phyloP scores from a whole-genome alignment of 1,140 invertebrate genomes.

The Notospermus geniculatus region DNA sequence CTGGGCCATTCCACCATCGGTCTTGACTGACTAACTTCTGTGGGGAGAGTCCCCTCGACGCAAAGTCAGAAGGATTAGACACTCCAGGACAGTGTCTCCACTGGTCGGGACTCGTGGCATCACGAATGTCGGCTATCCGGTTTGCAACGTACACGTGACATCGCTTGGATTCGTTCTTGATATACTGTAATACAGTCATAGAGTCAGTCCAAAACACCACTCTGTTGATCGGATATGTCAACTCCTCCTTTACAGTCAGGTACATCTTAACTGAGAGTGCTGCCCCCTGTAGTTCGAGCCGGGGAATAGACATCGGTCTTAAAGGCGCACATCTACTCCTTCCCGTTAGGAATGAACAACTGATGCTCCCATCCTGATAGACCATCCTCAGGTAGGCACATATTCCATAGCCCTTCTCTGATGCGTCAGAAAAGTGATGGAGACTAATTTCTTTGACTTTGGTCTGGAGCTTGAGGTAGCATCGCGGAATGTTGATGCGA shows the following conservation, averaged over 20 bases:
- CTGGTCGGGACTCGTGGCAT: constrained; percentile 13
- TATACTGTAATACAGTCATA: constrained; percentile 17
- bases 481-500: constrained; percentile 12
- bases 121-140: constrained; percentile 20
- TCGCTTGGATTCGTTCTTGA: constrained; percentile 20
- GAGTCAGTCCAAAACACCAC: constrained; percentile 27
- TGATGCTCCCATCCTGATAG: neutral
- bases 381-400: constrained; percentile 20
- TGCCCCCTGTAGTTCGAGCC: constrained; percentile 27
- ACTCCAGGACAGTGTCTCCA: constrained; percentile 20
- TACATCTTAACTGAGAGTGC: constrained; percentile 25
- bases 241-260: constrained; percentile 14
- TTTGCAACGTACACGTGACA: constrained; percentile 30
- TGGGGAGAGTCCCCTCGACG: constrained; percentile 20
- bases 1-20: constrained; percentile 24
- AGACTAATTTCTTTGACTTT: constrained; percentile 16
- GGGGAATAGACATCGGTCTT: constrained; percentile 22
- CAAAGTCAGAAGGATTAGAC: constrained; percentile 25
- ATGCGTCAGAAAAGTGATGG: constrained; percentile 35
- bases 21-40: constrained; percentile 18
- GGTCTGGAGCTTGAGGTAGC: constrained; percentile 13
- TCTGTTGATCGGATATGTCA: constrained; percentile 4
- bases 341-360: constrained; percentile 25
- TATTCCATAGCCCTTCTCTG: constrained; percentile 15
- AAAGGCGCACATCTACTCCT: constrained; percentile 25